Evolutionary conservation across 2,888 invertebrate genomes (phyloP).

Genomic region (Dromius quadrimaculatus): DNA sequence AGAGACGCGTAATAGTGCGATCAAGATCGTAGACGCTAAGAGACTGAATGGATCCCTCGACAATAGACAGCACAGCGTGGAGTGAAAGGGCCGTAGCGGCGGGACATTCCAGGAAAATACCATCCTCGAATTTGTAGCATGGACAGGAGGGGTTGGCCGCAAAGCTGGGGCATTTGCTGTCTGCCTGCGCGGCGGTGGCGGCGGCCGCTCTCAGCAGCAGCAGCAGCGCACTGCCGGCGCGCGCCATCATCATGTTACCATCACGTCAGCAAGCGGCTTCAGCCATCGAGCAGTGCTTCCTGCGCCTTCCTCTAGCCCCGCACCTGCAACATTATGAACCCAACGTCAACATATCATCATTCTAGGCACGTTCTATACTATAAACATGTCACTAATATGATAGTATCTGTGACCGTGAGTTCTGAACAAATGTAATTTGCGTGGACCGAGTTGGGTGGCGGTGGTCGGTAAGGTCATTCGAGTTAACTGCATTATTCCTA

Average conservation of each 20-base stretch:
- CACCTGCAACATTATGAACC: slow-evolving; percentile 13
- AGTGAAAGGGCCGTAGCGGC: slow-evolving; percentile 83
- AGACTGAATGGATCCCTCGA: slow-evolving; percentile 81
- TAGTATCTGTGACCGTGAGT: slow-evolving; percentile 46
- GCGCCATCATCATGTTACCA: slow-evolving; percentile 62
- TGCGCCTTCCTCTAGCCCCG: neutral
- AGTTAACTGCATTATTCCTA: slow-evolving; percentile 25
- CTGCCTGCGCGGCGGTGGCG: slow-evolving; percentile 52
- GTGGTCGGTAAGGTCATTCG: slow-evolving; percentile 24
- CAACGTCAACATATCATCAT: neutral
- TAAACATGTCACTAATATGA: slow-evolving; percentile 50
- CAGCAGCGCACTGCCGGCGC: slow-evolving; percentile 61
- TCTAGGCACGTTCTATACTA: slow-evolving; percentile 22
- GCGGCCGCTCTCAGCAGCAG: slow-evolving; percentile 60
- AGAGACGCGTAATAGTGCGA: slow-evolving; percentile 80
- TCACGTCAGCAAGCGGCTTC: slow-evolving; percentile 57
- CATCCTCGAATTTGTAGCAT: slow-evolving; percentile 93
- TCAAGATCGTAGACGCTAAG: slow-evolving; percentile 91
- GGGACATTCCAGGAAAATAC: slow-evolving; percentile 89
- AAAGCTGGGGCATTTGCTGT: slow-evolving; percentile 77
- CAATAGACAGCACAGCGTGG: slow-evolving; percentile 78
- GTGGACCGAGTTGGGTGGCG: slow-evolving; percentile 8
- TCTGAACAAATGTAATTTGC: slow-evolving; percentile 48
- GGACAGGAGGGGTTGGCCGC: slow-evolving; percentile 86
- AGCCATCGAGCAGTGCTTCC: slow-evolving; percentile 17